phyloP scores from a whole-genome alignment of 2,113 vertebrate species.

The Oncorhynchus masou region DNA sequence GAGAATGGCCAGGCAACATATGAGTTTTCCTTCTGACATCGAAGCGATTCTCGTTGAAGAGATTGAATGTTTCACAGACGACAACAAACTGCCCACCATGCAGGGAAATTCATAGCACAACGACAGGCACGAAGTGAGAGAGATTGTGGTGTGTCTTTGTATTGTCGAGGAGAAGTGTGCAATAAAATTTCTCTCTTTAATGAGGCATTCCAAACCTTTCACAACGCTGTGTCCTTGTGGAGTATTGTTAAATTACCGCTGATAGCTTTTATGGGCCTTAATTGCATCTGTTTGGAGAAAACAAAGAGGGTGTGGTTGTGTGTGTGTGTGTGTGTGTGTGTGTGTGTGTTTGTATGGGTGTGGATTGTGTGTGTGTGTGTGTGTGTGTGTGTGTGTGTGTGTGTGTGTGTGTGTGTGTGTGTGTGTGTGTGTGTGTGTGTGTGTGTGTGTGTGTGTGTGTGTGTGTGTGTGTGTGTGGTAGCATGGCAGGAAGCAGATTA shows the following conservation, averaged over 20 bases:
- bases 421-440: not conserved
- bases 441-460: not conserved
- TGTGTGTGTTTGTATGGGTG: not conserved
- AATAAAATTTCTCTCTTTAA: not conserved
- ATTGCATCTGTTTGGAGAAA: constrained; percentile 20
- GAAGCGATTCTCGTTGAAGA: not conserved
- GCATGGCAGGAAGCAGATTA: constrained; percentile 11
- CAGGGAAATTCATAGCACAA: not conserved
- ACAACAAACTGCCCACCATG: not conserved
- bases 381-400: not conserved
- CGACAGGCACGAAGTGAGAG: not conserved
- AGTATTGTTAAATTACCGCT: constrained; percentile 37
- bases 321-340: not conserved
- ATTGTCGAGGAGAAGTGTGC: not conserved
- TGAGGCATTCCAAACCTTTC: not conserved
- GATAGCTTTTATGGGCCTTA: constrained; percentile 25
- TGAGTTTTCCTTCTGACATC: not conserved
- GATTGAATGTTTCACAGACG: not conserved
- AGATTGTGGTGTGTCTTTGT: not conserved
- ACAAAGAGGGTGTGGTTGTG: not conserved
- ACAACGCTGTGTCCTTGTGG: constrained; percentile 18
- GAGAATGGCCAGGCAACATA: not conserved
- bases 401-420: not conserved
- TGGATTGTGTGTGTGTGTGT: not conserved
- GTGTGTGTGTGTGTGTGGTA: not conserved